Evolutionary conservation across 1,140 invertebrate genomes (phyloP).

Genomic region (Zophobas morio): DNA sequence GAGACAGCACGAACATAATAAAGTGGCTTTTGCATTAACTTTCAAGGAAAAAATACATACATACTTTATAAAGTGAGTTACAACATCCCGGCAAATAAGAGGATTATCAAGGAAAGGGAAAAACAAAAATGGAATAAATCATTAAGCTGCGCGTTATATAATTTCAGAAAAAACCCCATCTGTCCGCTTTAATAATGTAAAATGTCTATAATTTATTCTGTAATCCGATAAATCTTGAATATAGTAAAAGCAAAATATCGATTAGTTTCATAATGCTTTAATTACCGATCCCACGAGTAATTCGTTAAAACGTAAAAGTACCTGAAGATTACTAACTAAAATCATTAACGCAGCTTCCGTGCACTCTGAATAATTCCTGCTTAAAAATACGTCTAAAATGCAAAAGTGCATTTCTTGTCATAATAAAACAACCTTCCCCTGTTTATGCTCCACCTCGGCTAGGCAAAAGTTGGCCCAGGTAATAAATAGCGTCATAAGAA

Average conservation of each 20-base stretch:
- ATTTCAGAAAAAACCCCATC: background rate
- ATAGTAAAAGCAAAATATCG: slow-evolving; percentile 3
- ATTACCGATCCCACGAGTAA: background rate
- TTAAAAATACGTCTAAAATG: background rate
- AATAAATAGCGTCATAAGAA: slow-evolving; percentile 61
- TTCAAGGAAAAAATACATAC: background rate
- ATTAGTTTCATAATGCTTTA: background rate
- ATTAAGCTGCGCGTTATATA: background rate
- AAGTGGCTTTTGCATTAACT: too few relatives aligned
- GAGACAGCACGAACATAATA: too few relatives aligned
- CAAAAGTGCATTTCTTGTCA: slow-evolving; percentile 14
- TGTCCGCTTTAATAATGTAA: background rate
- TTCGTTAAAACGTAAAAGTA: background rate
- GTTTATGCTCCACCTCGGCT: slow-evolving; percentile 40
- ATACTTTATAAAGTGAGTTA: background rate
- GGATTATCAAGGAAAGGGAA: background rate
- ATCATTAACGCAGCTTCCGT: background rate
- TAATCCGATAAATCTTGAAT: slow-evolving; percentile 2
- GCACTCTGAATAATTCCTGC: background rate
- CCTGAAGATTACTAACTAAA: too few relatives aligned
- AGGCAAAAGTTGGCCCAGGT: slow-evolving; percentile 52
- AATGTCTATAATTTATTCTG: background rate
- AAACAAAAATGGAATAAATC: background rate
- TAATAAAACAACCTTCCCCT: slow-evolving; percentile 19
- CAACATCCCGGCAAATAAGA: background rate